phyloP scores from a whole-genome alignment of 2,113 vertebrate genomes.

The Rhizomys pruinosus region DNA sequence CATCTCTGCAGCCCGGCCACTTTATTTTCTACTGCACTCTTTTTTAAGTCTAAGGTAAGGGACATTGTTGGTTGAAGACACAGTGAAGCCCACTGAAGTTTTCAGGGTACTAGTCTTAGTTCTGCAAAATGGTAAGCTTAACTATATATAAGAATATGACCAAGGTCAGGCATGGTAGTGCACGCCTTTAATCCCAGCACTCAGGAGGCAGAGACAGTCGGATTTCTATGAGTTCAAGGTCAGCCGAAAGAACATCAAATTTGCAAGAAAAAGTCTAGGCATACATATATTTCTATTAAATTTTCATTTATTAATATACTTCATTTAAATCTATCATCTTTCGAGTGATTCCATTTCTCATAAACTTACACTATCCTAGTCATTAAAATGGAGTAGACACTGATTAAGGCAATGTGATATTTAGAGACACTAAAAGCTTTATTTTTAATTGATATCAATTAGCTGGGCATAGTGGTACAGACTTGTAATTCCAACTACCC shows the following conservation, averaged over 20 bases:
- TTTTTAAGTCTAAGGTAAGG: background rate
- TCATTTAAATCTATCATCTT: conserved; percentile 53
- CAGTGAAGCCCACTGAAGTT: background rate
- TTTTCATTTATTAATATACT: conserved; percentile 43
- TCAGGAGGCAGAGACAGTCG: no score
- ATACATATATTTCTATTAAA: conserved; percentile 31
- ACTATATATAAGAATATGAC: conserved; percentile 16
- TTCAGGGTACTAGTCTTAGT: conserved; percentile 9
- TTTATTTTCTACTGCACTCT: conserved; percentile 34
- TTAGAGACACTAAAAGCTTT: conserved; percentile 53
- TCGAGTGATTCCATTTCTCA: conserved; percentile 51
- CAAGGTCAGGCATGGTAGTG: background rate
- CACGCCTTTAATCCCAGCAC: no score
- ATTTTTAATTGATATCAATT: background rate
- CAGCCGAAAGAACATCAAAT: no score
- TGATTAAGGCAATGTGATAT: conserved; percentile 13
- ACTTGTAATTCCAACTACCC: background rate
- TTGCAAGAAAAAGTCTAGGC: conserved; percentile 5
- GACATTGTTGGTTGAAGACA: background rate
- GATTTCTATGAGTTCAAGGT: no score
- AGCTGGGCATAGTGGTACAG: background rate
- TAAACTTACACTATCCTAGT: background rate
- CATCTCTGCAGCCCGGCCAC: no score
- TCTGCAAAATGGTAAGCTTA: conserved; percentile 24
- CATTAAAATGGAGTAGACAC: conserved; percentile 45